Conservation (phyloP, 2,888 invertebrate genomes). For the Drosophila siamana region DNA sequence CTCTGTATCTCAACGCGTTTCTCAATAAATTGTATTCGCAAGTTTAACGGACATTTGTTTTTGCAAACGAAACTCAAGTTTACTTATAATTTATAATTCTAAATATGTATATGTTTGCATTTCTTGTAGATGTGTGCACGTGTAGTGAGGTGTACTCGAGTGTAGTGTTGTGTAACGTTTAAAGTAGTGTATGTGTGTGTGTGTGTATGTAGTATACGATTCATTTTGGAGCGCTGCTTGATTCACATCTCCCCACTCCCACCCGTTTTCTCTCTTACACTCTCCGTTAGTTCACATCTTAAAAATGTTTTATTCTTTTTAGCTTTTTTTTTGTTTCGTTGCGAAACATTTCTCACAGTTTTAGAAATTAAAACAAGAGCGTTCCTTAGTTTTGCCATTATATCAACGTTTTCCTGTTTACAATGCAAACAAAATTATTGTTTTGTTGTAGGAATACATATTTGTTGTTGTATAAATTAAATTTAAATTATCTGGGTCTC, state of each 20-base stretch:
- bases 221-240: conserved; percentile 53
- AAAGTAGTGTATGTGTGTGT: conserved; percentile 1
- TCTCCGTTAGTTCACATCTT: conserved; percentile 33
- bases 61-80: conserved; percentile 51
- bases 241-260: conserved; percentile 25
- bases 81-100: conserved; percentile 49
- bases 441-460: conserved; percentile 66
- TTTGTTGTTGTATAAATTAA: conserved; percentile 54
- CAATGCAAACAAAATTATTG: conserved; percentile 60
- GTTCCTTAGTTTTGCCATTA: conserved; percentile 46
- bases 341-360: conserved; percentile 80
- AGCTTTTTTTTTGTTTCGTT: conserved; percentile 73
- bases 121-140: conserved; percentile 6
- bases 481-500: conserved; percentile 59
- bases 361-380: conserved; percentile 59
- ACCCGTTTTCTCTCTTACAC: background rate
- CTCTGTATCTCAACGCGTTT: conserved; percentile 31
- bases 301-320: conserved; percentile 44
- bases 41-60: conserved; percentile 60
- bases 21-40: conserved; percentile 33
- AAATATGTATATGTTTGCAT: conserved; percentile 25
- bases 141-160: conserved; percentile 13
- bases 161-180: conserved; percentile 22
- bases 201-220: conserved; percentile 44
- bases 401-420: conserved; percentile 33